These are phyloP conservation scores for Phrixothrix hirtus DNA, from an alignment of 2,888 invertebrate species.

Conservation along the genomic window DNA sequence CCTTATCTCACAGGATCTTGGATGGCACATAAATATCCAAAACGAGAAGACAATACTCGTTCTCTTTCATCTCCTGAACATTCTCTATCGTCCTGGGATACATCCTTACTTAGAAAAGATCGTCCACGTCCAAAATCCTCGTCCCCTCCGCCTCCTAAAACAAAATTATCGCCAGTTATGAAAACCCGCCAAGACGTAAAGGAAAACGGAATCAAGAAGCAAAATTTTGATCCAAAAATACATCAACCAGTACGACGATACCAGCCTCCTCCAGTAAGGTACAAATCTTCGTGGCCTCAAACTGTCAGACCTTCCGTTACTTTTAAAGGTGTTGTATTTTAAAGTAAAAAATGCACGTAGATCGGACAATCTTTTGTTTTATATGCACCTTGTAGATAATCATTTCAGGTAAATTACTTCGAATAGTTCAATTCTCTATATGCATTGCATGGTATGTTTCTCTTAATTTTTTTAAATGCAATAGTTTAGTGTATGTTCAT, in stretches of 20 bases:
- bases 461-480: conserved; percentile 10
- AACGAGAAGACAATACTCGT: conserved; percentile 68
- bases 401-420: conserved; percentile 20
- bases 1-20: conserved; percentile 78
- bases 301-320: conserved; percentile 69
- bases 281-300: conserved; percentile 54
- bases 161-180: conserved; percentile 54
- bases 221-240: conserved; percentile 73
- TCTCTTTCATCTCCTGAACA: conserved; percentile 62
- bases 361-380: conserved; percentile 27
- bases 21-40: conserved; percentile 80
- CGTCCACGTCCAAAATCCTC: conserved; percentile 53
- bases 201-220: conserved; percentile 56
- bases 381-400: conserved; percentile 25
- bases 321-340: conserved; percentile 68
- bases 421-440: conserved; percentile 31
- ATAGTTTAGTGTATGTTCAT: conserved; percentile 18
- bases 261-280: conserved; percentile 64
- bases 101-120: conserved; percentile 55
- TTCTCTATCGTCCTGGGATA: conserved; percentile 42
- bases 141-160: conserved; percentile 59
- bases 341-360: conserved; percentile 28
- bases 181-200: conserved; percentile 38
- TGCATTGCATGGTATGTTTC: conserved; percentile 17
- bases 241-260: conserved; percentile 79